phyloP scores from a whole-genome alignment of 2,797 vertebrate species.

The Gila robusta region DNA sequence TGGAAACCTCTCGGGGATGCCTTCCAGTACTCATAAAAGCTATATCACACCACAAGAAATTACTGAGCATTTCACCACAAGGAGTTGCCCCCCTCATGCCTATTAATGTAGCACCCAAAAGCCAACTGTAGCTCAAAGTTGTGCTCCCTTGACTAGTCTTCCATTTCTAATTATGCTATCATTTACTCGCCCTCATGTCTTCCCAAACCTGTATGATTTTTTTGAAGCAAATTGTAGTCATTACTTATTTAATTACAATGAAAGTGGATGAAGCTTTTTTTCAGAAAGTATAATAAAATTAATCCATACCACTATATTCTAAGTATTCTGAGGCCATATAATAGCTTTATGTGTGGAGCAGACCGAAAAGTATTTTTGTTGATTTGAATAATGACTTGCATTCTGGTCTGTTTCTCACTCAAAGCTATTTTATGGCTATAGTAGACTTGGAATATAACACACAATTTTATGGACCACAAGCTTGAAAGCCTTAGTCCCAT shows the following conservation, averaged over 20 bases:
- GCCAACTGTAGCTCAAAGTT: background rate
- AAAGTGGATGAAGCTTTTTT: background rate
- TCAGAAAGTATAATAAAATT: background rate
- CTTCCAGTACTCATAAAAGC: slow-evolving; percentile 62
- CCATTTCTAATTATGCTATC: background rate
- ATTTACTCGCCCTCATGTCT: background rate
- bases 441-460: background rate
- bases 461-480: background rate
- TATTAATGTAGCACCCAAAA: slow-evolving; percentile 28
- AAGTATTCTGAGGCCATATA: background rate
- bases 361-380: background rate
- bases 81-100: slow-evolving; percentile 36
- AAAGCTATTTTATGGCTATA: background rate
- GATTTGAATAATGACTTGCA: background rate
- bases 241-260: background rate
- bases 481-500: background rate
- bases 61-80: slow-evolving; percentile 29
- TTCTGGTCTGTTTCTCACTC: background rate
- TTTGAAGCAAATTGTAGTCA: background rate
- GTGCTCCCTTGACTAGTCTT: background rate
- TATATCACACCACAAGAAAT: slow-evolving; percentile 28
- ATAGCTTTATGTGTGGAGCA: background rate
- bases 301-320: background rate
- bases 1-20: slow-evolving; percentile 52
- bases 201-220: background rate